phyloP scores from a whole-genome alignment of 2,797 vertebrate genomes.

The Sebastiscus albofasciatus region DNA sequence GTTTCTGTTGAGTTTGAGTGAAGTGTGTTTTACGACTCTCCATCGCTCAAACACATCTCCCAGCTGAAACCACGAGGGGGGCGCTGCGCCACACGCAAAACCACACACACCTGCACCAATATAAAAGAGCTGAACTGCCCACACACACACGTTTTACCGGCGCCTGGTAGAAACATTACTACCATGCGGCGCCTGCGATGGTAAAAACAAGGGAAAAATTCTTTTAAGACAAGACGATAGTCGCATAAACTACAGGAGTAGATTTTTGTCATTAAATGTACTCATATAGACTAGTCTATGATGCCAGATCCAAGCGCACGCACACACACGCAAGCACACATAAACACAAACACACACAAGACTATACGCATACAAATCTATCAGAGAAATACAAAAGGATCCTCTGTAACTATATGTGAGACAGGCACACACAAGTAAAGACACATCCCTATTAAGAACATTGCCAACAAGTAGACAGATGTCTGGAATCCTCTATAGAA shows the following conservation, averaged over 20 bases:
- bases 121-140: no score
- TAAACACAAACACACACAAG: not conserved
- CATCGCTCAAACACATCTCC: no score
- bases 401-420: conserved; percentile 18
- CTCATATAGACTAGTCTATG: not conserved
- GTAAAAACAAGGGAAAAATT: no score
- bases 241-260: not conserved
- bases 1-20: no score
- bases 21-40: no score
- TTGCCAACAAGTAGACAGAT: conserved; percentile 47
- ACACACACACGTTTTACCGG: no score
- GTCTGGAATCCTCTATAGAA: conserved; percentile 58
- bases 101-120: no score
- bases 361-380: not conserved
- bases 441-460: conserved; percentile 46
- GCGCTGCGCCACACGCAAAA: no score
- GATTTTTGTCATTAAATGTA: not conserved
- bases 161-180: no score
- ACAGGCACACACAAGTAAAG: conserved; percentile 50
- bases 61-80: no score
- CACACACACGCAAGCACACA: not conserved
- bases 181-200: no score
- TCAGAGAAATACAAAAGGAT: conserved; percentile 14
- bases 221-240: no score
- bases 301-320: not conserved